These are phyloP conservation scores for Avahi laniger DNA, from an alignment of 2,797 vertebrate genomes.

Conservation along the genomic window DNA sequence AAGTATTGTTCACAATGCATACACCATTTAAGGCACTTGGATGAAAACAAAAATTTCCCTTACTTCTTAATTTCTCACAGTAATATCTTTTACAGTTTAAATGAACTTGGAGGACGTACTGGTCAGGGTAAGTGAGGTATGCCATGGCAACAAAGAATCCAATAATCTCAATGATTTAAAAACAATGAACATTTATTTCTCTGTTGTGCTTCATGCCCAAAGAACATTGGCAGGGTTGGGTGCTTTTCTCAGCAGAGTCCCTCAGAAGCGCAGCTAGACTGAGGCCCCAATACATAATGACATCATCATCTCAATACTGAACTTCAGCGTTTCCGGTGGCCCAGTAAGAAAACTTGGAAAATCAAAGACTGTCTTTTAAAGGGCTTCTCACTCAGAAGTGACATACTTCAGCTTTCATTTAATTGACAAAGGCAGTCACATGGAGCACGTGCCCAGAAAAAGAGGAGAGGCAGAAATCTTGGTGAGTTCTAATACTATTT, in stretches of 20 bases:
- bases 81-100: neutral
- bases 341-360: neutral
- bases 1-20: neutral
- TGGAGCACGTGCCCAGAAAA: neutral
- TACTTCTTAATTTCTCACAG: neutral
- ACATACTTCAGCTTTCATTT: neutral
- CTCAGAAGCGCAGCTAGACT: accelerated
- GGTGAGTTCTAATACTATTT: neutral
- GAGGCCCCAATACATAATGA: neutral
- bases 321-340: neutral
- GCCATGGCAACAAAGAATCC: neutral
- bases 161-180: neutral
- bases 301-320: neutral
- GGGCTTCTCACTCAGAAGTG: neutral
- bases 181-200: neutral
- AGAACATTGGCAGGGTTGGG: too few species aligned
- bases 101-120: neutral
- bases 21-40: neutral
- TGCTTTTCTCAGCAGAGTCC: neutral
- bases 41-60: neutral
- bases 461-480: neutral
- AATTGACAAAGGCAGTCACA: neutral
- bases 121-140: neutral
- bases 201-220: neutral
- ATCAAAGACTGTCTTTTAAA: neutral